Evolutionary conservation across 2,888 invertebrate species (phyloP), one percentile per base, ranked within the genome.

Genomic region (Nephrocerus scutellatus): DNA sequence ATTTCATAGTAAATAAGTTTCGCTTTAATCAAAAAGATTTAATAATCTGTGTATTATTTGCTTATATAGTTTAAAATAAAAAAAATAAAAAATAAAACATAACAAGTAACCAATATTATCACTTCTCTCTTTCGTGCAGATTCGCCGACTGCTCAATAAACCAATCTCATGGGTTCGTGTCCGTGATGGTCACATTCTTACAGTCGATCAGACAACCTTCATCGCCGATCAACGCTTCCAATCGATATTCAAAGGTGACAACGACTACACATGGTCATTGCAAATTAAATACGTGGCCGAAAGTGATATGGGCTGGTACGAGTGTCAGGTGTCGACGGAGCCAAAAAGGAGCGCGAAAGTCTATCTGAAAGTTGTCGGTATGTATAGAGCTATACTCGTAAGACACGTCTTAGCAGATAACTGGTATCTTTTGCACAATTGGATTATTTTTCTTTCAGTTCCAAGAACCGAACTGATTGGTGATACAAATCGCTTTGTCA

Each of bases 281-380:
- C 88, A 89, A 75, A 82, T 85, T 56, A 89, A 88, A 71, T 90
- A 87, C 71, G 88, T 87, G 50, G 85, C 86, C 66, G 77, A 82
- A 44, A 75, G 82, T 47, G 91, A 91, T 70, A 84, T 84, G 49
- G 91, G 91, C 50, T 78, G 84, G 65, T 91, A 91, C 71, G 91
- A 91, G 74, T 91, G 90, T 68, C 91, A 91, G 77, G 86, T 90
- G 60, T 87, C 88, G 71, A 89, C 89, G 45, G 90, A 89, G 69
- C 90, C 91, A 55, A 91, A 91, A 74, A 84, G 87, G 79, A 89
- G 89, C 70, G 87, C 88, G 72, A 84, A 87, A 71, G 84, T 91
- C 63, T 82, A 82, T 62, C 80, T 91, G 59, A 84, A 84, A 67
- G 87, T 91, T 53, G 83, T 91, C 58, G 89, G 91, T 90, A 65